These are phyloP conservation scores for Microtus ochrogaster DNA, from an alignment of 2,113 vertebrate genomes.

Conservation along the genomic window DNA sequence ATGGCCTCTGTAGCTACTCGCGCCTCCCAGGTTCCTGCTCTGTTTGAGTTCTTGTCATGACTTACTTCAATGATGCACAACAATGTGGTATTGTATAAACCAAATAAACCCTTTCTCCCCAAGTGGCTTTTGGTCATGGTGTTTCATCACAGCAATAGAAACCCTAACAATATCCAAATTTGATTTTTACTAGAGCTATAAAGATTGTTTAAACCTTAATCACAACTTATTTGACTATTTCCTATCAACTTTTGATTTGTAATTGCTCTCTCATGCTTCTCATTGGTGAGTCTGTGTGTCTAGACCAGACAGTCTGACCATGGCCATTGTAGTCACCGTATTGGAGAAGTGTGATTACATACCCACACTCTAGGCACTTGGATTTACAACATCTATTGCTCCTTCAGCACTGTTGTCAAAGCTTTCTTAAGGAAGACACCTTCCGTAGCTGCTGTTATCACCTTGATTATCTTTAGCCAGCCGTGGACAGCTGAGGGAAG, in stretches of 20 bases:
- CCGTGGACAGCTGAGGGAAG: neutral
- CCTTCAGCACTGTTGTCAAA: conserved; percentile 41
- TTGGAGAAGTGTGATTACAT: conserved; percentile 76
- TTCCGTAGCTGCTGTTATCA: conserved; percentile 59
- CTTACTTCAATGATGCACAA: neutral
- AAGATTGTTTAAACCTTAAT: conserved; percentile 63
- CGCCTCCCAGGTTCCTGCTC: neutral
- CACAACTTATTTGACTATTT: conserved; percentile 5
- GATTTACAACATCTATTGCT: conserved; percentile 66
- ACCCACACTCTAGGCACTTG: neutral
- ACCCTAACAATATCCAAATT: neutral
- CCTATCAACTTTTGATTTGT: conserved; percentile 69
- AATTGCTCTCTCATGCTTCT: conserved; percentile 73
- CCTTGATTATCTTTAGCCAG: neutral
- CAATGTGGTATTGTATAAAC: neutral
- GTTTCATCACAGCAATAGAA: neutral
- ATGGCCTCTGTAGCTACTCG: neutral
- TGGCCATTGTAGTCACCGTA: conserved; percentile 71
- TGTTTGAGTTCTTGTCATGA: neutral
- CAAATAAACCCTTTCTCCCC: neutral
- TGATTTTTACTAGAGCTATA: conserved; percentile 48
- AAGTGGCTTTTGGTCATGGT: neutral
- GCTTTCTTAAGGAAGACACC: neutral
- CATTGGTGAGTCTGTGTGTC: conserved; percentile 69
- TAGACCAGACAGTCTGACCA: neutral